Conservation (phyloP, 2,888 invertebrate species). For the Zaprionus lineosus region DNA sequence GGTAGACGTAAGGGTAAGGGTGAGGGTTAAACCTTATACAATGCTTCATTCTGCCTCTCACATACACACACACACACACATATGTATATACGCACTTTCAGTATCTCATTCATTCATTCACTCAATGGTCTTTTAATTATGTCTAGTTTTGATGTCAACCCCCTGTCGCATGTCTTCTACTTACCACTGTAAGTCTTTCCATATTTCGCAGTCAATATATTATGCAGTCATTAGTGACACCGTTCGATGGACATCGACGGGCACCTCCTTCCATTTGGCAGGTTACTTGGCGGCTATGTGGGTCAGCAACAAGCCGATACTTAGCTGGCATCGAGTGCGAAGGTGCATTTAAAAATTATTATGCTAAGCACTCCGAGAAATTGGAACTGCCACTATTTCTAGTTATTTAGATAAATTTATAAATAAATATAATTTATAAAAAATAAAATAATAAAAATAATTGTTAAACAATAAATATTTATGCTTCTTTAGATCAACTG, state of each 20-base stretch:
- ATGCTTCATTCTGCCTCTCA: too few species aligned
- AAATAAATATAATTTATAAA: too few species aligned
- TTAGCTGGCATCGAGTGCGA: conserved; percentile 15
- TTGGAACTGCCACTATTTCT: too few species aligned
- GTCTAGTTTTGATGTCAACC: conserved; percentile 36
- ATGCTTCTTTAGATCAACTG: too few species aligned
- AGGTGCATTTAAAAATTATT: conserved; percentile 19
- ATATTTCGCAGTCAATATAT: conserved; percentile 68
- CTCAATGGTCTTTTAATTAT: conserved; percentile 34
- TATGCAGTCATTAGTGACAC: conserved; percentile 64
- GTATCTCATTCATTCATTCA: conserved; percentile 20
- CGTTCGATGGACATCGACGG: conserved; percentile 43
- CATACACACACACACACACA: conserved; percentile 10
- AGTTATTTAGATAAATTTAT: too few species aligned
- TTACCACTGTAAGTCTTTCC: conserved; percentile 28
- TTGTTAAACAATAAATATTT: too few species aligned
- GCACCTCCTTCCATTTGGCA: conserved; percentile 1
- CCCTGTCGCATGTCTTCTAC: conserved; percentile 7
- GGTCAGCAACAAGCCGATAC: conserved; percentile 30
- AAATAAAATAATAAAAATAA: too few species aligned
- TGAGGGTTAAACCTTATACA: neutral
- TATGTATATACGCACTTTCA: conserved; percentile 6
- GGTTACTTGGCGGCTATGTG: conserved; percentile 26
- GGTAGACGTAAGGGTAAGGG: neutral
- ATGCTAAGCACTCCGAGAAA: too few species aligned